These are phyloP conservation scores for Heteromormyrus szaboi DNA, from an alignment of 2,797 vertebrate species.

Conservation along the genomic window DNA sequence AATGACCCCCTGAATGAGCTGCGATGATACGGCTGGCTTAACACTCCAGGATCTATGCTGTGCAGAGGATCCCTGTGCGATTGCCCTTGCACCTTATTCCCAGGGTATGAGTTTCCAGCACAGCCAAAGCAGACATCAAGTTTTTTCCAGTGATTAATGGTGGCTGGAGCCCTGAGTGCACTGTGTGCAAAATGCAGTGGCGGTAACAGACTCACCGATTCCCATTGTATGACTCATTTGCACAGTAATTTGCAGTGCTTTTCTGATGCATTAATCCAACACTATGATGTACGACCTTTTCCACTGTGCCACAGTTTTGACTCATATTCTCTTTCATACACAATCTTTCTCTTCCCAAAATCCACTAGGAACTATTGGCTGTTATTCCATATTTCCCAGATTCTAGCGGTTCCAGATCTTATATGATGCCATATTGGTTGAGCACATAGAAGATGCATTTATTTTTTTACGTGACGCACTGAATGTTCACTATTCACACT, in stretches of 20 bases:
- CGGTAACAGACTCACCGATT: neutral
- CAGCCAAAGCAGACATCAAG: neutral
- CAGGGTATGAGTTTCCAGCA: neutral
- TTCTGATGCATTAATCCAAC: neutral
- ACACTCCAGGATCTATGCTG: neutral
- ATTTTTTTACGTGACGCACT: neutral
- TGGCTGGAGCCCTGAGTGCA: neutral
- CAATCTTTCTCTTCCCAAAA: conserved; percentile 18
- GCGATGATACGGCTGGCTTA: neutral
- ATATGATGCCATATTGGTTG: neutral
- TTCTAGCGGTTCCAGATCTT: neutral
- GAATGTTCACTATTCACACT: neutral
- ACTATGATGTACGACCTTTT: neutral
- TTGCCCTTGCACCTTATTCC: neutral
- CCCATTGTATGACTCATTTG: neutral
- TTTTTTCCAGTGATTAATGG: neutral
- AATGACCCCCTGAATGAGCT: neutral
- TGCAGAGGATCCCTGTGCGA: neutral
- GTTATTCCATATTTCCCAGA: neutral
- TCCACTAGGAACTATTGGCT: neutral
- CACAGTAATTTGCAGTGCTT: neutral
- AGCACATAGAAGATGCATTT: neutral
- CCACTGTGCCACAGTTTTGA: neutral
- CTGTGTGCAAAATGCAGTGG: neutral
- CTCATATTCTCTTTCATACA: conserved; percentile 12